Evolutionary conservation across 1,140 invertebrate species (phyloP).

Genomic region (Zaprionus ornatus): DNA sequence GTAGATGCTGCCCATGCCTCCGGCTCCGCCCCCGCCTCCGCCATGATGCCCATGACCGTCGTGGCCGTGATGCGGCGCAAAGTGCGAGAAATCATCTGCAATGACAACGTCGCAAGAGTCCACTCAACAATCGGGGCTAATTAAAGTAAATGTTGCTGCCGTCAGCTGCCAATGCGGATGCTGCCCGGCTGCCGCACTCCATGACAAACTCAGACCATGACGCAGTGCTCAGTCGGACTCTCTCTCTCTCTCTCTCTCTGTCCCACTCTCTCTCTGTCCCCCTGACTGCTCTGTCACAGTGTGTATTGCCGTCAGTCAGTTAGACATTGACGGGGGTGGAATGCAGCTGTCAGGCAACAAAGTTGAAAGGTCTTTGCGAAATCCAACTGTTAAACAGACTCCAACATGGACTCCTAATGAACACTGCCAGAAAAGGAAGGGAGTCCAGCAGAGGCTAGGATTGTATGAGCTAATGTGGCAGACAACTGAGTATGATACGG

Average conservation of each 20-base stretch:
- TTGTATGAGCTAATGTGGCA: neutral
- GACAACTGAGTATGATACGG: neutral
- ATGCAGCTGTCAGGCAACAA: neutral
- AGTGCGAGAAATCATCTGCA: constrained; percentile 79
- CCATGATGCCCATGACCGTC: constrained; percentile 76
- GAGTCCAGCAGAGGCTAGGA: neutral
- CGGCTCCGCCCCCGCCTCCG: constrained; percentile 31
- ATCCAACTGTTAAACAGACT: neutral
- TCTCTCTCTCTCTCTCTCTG: neutral
- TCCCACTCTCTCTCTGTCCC: neutral
- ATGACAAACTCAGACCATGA: constrained; percentile 21
- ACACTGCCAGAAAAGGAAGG: neutral
- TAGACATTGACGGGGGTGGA: constrained; percentile 1
- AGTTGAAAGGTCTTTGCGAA: neutral
- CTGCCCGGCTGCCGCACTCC: constrained; percentile 13
- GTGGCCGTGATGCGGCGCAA: constrained; percentile 69
- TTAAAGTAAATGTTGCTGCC: constrained; percentile 55
- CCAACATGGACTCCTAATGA: neutral
- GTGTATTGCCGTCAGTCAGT: neutral
- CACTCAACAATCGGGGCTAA: constrained; percentile 52
- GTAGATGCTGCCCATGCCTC: constrained; percentile 57
- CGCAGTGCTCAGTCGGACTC: neutral
- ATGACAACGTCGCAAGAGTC: constrained; percentile 17
- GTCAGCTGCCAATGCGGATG: constrained; percentile 11
- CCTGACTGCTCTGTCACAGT: neutral